Base-by-base conservation (phyloP, 2,888 invertebrate genomes). In the Eurytoma adleriae region DNA sequence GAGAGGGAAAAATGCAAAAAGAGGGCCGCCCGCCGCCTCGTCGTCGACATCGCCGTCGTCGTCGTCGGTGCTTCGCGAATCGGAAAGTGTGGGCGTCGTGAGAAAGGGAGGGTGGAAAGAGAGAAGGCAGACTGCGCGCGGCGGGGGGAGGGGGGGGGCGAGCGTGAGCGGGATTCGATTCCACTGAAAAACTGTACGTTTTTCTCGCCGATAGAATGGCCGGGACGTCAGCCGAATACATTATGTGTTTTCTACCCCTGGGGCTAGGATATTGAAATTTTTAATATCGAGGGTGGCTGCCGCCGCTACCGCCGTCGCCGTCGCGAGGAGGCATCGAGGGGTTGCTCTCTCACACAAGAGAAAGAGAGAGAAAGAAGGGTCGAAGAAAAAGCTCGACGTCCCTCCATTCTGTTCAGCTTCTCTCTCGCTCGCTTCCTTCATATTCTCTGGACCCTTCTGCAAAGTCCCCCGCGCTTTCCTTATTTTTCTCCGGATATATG, bases 251-350 rank as follows among this genome's bases (percentile, higher is more conserved):
- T 90, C 89, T 88, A 89, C 90, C 90, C 90, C 89, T 89, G 90
- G 89, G 90, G 90, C 90, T 88, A 89, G 89, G 89, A 90, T 90
- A 90, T 90, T 90, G 90, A 90, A 90, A 90, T 90, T 90, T 90
- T 90, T 90, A 90, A 90, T 90, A 90, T 90, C 89, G 89, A 88
- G 88, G 88, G 86, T 86, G 89, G 86, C 86, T 59, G 62, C 57
- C 18, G 62, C 62, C 56, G 54, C 62, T 62, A 14, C 62, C 68
- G 68, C 61, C 72, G 73, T 14, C 14, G 18, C 14, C 59, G n/a
- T 50, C 69, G 73, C 80, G 81, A 81, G 81, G 83, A 83, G 83
- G 59, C 59, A 56, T 40, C 59, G 83, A 81, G 86, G 77, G 81
- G 83, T 78, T 79, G 84, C 78, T 71, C 82, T 78, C 82, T 82